A percentile compares a stretch with the other conserved stretches of the same genome.
These are phyloP conservation scores for Synodontis membranacea DNA, from an alignment of 2,113 vertebrate species.

Conservation along the genomic window DNA sequence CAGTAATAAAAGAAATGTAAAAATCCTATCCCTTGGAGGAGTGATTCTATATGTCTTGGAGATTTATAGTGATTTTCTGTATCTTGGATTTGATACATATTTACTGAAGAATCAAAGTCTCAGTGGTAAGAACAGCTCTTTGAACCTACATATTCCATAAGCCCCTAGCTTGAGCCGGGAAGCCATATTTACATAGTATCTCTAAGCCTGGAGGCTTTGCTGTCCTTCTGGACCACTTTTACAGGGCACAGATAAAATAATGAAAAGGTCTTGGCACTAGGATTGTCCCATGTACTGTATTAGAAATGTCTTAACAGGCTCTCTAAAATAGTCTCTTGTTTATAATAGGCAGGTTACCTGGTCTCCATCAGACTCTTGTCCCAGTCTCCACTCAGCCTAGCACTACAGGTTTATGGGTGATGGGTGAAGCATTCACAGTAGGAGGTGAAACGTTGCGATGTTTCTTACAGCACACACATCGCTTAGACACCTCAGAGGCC, in stretches of 20 bases:
- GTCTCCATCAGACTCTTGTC: slow-evolving; percentile 50
- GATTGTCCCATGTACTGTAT: slow-evolving; percentile 53
- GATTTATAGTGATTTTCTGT: slow-evolving; percentile 1
- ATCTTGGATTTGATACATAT: slow-evolving; percentile 46
- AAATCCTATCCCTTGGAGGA: slow-evolving; percentile 28
- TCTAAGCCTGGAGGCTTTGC: slow-evolving; percentile 47
- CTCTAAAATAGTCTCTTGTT: slow-evolving; percentile 26
- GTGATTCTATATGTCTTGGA: neutral
- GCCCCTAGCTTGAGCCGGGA: slow-evolving; percentile 55
- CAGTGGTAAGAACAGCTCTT: slow-evolving; percentile 48
- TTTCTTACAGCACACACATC: slow-evolving; percentile 30
- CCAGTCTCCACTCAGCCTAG: slow-evolving; percentile 66
- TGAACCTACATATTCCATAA: slow-evolving; percentile 58
- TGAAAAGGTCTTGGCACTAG: slow-evolving; percentile 65
- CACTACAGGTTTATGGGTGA: slow-evolving; percentile 41
- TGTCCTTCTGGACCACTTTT: slow-evolving; percentile 14
- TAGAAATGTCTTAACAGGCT: slow-evolving; percentile 50
- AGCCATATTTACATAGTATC: slow-evolving; percentile 66
- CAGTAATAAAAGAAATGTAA: slow-evolving; percentile 18
- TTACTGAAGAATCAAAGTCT: slow-evolving; percentile 54
- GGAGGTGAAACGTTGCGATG: slow-evolving; percentile 27
- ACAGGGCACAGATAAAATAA: slow-evolving; percentile 40
- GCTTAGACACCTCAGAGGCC: slow-evolving; percentile 24
- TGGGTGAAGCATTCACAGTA: slow-evolving; percentile 35
- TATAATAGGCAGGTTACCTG: slow-evolving; percentile 20